phyloP scores from a whole-genome alignment of 2,888 invertebrate species.

The Lamproptera curius region DNA sequence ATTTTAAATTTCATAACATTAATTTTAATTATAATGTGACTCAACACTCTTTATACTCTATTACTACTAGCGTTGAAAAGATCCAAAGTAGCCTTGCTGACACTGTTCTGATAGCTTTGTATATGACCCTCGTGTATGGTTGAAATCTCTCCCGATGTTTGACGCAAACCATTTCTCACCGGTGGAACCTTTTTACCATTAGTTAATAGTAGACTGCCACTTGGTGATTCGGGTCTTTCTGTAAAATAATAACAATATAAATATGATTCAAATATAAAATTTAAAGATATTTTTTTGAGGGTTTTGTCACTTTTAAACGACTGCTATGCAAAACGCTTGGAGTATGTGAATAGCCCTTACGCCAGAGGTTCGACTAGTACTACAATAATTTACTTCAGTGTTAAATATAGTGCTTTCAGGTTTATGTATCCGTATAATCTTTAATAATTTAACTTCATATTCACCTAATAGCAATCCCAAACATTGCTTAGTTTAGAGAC shows the following conservation, averaged over 20 bases:
- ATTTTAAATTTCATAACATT: not conserved
- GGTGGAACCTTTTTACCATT: constrained; percentile 58
- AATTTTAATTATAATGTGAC: not conserved
- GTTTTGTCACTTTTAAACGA: too few species aligned
- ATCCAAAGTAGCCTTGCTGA: constrained; percentile 50
- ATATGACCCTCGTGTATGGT: constrained; percentile 63
- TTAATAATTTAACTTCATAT: too few species aligned
- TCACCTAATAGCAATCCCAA: too few species aligned
- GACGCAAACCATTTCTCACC: constrained; percentile 49
- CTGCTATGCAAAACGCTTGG: too few species aligned
- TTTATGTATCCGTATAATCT: too few species aligned
- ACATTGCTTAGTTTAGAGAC: too few species aligned
- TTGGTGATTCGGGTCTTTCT: constrained; percentile 25
- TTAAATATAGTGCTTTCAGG: too few species aligned
- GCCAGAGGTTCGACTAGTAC: too few species aligned
- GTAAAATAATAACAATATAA: constrained; percentile 6
- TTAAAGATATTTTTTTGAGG: too few species aligned
- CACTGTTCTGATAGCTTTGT: constrained; percentile 45
- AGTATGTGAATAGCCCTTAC: too few species aligned
- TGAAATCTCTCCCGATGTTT: constrained; percentile 61
- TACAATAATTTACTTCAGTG: too few species aligned
- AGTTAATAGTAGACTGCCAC: constrained; percentile 23
- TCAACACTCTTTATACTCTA: constrained; percentile 18
- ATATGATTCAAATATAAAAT: too few species aligned
- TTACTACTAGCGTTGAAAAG: constrained; percentile 44